Conservation (phyloP, 1,140 invertebrate species). For the Hylaeus anthracinus region DNA sequence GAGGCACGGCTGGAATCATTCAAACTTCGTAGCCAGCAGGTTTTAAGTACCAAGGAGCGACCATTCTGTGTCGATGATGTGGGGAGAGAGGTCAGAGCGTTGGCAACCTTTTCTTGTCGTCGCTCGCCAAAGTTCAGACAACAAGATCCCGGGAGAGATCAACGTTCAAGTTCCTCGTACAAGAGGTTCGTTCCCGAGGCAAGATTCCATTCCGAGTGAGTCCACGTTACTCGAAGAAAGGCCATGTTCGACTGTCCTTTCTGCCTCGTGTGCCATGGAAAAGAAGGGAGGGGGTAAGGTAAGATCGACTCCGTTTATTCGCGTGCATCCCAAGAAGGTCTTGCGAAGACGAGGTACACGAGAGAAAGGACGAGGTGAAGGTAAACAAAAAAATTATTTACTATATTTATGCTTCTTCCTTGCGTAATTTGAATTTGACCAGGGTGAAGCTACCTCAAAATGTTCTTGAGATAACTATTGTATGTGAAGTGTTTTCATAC, state of each 20-base stretch:
- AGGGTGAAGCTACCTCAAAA: too few relatives aligned
- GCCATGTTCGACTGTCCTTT: neutral
- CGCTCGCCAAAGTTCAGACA: slow-evolving; percentile 32
- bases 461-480: too few relatives aligned
- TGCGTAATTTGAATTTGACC: too few relatives aligned
- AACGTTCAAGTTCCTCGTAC: slow-evolving; percentile 32
- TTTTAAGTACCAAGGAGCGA: slow-evolving; percentile 3
- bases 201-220: slow-evolving; percentile 65
- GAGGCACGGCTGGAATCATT: neutral
- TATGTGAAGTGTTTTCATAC: too few relatives aligned
- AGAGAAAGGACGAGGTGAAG: neutral
- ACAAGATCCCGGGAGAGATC: slow-evolving; percentile 39
- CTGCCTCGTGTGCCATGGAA: slow-evolving; percentile 60
- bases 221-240: slow-evolving; percentile 53
- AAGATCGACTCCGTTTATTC: slow-evolving; percentile 45
- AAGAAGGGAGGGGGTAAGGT: slow-evolving; percentile 24
- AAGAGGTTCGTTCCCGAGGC: slow-evolving; percentile 32
- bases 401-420: too few relatives aligned
- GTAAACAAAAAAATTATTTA: slow-evolving; percentile 20
- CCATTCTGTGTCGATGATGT: neutral
- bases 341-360: neutral
- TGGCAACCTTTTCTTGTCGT: neutral
- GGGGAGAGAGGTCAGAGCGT: neutral
- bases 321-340: slow-evolving; percentile 47
- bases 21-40: neutral